These are phyloP conservation scores for Odontomyia ornata DNA, from an alignment of 2,888 invertebrate species.

Conservation along the genomic window DNA sequence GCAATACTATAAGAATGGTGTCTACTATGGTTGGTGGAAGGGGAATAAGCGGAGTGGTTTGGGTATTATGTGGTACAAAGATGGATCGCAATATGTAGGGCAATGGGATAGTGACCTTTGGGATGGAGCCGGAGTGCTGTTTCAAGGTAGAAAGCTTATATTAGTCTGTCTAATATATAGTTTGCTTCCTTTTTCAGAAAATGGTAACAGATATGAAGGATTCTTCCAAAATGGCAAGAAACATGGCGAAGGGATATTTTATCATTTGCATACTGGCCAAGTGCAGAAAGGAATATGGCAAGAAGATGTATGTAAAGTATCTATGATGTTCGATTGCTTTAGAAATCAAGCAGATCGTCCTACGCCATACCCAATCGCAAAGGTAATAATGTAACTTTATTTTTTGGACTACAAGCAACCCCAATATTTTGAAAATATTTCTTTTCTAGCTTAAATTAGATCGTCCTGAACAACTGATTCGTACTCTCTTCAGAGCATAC, in stretches of 20 bases:
- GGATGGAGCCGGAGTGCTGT: constrained; percentile 60
- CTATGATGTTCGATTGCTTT: constrained; percentile 58
- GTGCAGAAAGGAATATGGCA: constrained; percentile 62
- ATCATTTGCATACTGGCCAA: constrained; percentile 60
- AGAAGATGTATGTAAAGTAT: constrained; percentile 56
- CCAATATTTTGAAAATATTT: too few relatives aligned
- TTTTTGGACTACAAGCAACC: neutral
- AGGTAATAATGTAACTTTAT: too few relatives aligned
- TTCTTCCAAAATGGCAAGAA: constrained; percentile 59
- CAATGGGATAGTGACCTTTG: constrained; percentile 59
- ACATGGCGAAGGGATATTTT: constrained; percentile 61
- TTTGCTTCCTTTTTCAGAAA: constrained; percentile 53
- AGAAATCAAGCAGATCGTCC: constrained; percentile 54
- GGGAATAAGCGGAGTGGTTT: constrained; percentile 58
- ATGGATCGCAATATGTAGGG: constrained; percentile 59
- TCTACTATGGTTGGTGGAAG: constrained; percentile 60
- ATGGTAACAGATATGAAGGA: constrained; percentile 62
- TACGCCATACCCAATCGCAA: constrained; percentile 57
- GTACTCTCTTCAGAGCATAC: constrained; percentile 56
- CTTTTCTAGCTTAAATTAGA: constrained; percentile 48
- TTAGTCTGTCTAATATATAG: too few relatives aligned
- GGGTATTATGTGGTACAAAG: constrained; percentile 60
- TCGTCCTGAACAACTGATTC: constrained; percentile 57
- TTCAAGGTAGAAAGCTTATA: constrained; percentile 54
- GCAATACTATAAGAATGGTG: constrained; percentile 58